These are phyloP conservation scores for Dusona sp. DNA, from an alignment of 2,888 invertebrate species.

Conservation along the genomic window DNA sequence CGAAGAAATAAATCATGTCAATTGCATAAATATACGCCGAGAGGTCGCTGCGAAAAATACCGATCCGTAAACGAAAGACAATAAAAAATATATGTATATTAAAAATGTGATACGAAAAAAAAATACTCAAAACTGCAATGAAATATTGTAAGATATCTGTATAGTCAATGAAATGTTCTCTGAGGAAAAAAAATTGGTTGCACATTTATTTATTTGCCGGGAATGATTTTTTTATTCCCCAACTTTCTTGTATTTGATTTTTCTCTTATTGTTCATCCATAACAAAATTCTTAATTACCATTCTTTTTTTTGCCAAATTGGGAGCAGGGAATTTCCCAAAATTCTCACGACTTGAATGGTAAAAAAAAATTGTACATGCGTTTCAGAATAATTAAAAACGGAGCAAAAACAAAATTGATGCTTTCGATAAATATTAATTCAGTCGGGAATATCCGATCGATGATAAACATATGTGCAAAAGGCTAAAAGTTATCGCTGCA, in stretches of 20 bases:
- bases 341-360: too few species aligned
- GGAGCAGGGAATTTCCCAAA: not conserved
- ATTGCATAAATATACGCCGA: conserved; percentile 5
- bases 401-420: not conserved
- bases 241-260: not conserved
- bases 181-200: not conserved
- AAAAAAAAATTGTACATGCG: not conserved
- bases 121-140: not conserved
- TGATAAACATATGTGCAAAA: conserved; percentile 46
- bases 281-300: not conserved
- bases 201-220: not conserved
- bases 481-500: conserved; percentile 54
- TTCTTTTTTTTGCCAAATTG: not conserved
- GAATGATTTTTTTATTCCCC: not conserved
- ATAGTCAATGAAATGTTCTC: conserved; percentile 47
- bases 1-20: conserved; percentile 30
- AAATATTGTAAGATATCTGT: conserved; percentile 19
- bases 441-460: conserved; percentile 20
- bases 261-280: not conserved
- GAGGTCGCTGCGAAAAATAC: not conserved
- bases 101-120: conserved; percentile 8
- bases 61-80: conserved; percentile 51
- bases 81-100: conserved; percentile 54
- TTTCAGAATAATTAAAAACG: not conserved
- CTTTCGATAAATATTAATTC: not conserved